phyloP scores from a whole-genome alignment of 2,888 invertebrate genomes.

The Petrophora chlorosata region DNA sequence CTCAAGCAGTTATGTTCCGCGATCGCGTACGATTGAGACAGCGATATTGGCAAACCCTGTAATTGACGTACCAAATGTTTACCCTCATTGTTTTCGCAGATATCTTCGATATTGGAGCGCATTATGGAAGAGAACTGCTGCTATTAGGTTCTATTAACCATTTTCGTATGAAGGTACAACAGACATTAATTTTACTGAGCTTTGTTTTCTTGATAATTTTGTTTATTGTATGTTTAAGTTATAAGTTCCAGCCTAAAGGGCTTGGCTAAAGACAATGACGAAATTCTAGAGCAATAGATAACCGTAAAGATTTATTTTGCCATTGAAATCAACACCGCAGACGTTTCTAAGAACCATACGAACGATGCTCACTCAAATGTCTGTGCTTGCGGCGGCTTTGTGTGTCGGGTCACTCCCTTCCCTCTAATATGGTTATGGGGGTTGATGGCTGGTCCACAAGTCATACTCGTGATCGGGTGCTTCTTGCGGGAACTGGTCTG shows the following conservation, averaged over 20 bases:
- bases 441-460: too few relatives aligned
- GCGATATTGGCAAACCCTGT: conserved; percentile 65
- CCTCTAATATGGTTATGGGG: too few relatives aligned
- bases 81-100: conserved; percentile 51
- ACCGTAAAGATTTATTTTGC: too few relatives aligned
- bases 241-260: not conserved
- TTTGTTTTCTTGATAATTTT: not conserved
- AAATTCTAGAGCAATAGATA: too few relatives aligned
- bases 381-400: too few relatives aligned
- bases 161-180: not conserved
- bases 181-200: conserved; percentile 14
- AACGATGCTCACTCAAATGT: too few relatives aligned
- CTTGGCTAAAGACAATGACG: too few relatives aligned
- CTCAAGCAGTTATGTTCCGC: conserved; percentile 69
- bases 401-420: too few relatives aligned
- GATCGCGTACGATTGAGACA: conserved; percentile 69
- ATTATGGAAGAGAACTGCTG: conserved; percentile 13
- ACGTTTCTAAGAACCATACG: too few relatives aligned
- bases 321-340: too few relatives aligned
- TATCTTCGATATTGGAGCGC: conserved; percentile 37
- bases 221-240: not conserved
- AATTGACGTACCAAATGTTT: conserved; percentile 69
- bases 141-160: conserved; percentile 20
- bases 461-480: too few relatives aligned
- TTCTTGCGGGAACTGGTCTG: too few relatives aligned